A percentile compares a stretch with the other conserved stretches of the same genome.
Conservation (phyloP, 2,113 vertebrate genomes). For the Pteronura brasiliensis region DNA sequence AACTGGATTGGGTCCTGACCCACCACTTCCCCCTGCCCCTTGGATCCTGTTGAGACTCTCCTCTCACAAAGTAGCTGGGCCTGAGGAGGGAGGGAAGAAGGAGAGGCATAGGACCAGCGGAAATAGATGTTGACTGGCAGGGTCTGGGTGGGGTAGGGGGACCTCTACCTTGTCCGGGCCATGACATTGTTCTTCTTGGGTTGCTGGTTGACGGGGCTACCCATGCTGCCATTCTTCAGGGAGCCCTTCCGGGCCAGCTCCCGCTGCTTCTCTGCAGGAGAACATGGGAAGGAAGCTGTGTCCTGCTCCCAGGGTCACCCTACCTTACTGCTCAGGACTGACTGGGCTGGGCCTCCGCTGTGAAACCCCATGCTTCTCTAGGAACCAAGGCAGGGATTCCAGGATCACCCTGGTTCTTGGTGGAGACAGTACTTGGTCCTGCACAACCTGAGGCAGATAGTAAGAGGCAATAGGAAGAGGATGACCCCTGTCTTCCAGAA, state of each 20-base stretch:
- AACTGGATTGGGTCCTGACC: background rate
- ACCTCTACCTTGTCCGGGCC: constrained; percentile 94
- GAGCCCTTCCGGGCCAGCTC: constrained; percentile 96
- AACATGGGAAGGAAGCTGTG: constrained; percentile 71
- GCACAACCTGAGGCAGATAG: background rate
- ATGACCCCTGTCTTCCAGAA: background rate
- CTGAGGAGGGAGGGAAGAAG: background rate
- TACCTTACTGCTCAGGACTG: background rate
- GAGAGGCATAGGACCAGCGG: background rate
- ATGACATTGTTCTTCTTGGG: constrained; percentile 99
- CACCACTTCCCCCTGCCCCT: background rate
- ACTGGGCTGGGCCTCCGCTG: background rate
- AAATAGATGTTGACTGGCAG: background rate
- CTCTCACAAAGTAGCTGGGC: background rate
- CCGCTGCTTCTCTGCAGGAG: constrained; percentile 94
- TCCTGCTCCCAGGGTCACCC: constrained; percentile 14
- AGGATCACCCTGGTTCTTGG: background rate
- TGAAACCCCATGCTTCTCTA: background rate
- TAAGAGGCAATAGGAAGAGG: background rate
- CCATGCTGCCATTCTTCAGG: constrained; percentile 93
- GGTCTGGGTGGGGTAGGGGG: background rate
- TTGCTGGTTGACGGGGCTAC: constrained; percentile 98
- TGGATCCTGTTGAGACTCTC: background rate
- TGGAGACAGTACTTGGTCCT: background rate
- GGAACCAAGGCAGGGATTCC: background rate